phyloP scores from a whole-genome alignment of 2,113 vertebrate genomes.

The Oreochromis niloticus region DNA sequence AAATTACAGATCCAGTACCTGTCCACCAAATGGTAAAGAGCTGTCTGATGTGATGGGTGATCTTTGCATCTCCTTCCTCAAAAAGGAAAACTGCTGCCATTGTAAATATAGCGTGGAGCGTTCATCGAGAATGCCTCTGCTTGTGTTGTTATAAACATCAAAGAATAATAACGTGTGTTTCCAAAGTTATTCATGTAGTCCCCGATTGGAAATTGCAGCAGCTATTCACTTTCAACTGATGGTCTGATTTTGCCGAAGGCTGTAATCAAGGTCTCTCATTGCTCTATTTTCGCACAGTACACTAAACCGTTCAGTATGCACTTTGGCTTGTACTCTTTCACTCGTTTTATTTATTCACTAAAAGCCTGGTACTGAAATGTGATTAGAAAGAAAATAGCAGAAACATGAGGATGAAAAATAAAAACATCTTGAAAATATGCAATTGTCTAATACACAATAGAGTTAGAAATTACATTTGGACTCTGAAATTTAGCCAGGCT shows the following conservation, averaged over 20 bases:
- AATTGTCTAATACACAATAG: background rate
- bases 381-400: background rate
- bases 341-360: background rate
- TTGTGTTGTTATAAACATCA: background rate
- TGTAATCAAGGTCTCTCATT: background rate
- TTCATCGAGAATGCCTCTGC: background rate
- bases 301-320: background rate
- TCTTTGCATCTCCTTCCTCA: background rate
- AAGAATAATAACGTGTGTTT: background rate
- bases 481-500: background rate
- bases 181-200: background rate
- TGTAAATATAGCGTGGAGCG: rapidly evolving
- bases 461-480: background rate
- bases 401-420: background rate
- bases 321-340: background rate
- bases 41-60: background rate
- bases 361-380: background rate
- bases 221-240: background rate
- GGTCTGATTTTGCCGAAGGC: background rate
- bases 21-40: background rate
- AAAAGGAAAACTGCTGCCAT: background rate
- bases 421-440: background rate
- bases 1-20: background rate
- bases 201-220: background rate
- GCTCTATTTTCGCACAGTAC: background rate